Conservation (phyloP, 1,140 invertebrate genomes). For the Rhynchophorus ferrugineus region DNA sequence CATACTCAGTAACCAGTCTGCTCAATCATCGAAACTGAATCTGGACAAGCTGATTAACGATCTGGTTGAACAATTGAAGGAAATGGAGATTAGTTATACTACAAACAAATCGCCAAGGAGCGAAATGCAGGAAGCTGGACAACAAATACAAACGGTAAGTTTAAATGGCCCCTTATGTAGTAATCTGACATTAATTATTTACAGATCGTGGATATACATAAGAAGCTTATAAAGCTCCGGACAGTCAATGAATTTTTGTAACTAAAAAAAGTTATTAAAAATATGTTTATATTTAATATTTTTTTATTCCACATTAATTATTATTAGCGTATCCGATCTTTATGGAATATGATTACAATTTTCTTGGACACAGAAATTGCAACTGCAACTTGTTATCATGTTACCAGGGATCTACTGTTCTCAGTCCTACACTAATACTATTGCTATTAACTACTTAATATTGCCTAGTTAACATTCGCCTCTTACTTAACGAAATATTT, state of each 20-base stretch:
- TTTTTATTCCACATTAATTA: too few relatives aligned
- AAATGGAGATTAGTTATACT: conserved; percentile 22
- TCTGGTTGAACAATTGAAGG: conserved; percentile 29
- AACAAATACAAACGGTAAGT: conserved; percentile 33
- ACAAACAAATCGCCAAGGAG: conserved; percentile 22
- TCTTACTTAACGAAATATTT: too few relatives aligned
- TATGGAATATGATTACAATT: too few relatives aligned
- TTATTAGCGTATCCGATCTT: too few relatives aligned
- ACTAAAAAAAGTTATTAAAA: neutral
- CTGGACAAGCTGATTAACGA: conserved; percentile 33
- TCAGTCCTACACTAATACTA: too few relatives aligned
- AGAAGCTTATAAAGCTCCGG: conserved; percentile 27
- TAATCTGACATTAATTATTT: conserved; percentile 15
- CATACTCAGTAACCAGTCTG: conserved; percentile 4
- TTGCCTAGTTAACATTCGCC: too few relatives aligned
- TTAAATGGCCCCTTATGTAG: neutral
- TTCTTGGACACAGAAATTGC: neutral
- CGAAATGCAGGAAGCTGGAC: conserved; percentile 28
- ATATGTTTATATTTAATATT: too few relatives aligned
- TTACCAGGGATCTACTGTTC: too few relatives aligned
- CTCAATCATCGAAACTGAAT: conserved; percentile 14
- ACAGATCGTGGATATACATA: conserved; percentile 34
- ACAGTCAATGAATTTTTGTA: conserved; percentile 17
- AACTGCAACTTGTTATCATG: too few relatives aligned
- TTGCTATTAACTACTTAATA: too few relatives aligned